Conservation (phyloP, 2,113 vertebrate genomes). For the Pelmatolapia mariae region DNA sequence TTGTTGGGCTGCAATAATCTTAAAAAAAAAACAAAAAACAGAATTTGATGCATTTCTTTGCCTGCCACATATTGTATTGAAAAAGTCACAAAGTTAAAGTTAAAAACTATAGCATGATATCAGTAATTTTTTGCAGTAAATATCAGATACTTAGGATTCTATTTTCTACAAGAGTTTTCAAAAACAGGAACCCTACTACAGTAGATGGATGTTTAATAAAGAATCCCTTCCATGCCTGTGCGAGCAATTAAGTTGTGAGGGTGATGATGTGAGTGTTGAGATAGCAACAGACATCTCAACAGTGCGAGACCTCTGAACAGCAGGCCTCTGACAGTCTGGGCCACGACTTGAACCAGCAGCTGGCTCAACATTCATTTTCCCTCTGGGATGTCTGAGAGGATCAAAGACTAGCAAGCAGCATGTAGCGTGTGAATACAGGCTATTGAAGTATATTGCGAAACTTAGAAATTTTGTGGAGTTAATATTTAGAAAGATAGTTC, state of each 20-base stretch:
- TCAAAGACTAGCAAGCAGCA: neutral
- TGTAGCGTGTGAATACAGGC: constrained; percentile 18
- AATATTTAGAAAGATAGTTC: neutral
- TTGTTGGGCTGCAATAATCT: neutral
- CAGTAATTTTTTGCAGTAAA: neutral
- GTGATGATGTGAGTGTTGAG: constrained; percentile 33
- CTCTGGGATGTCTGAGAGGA: neutral
- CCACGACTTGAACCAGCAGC: constrained; percentile 37
- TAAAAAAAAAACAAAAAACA: neutral
- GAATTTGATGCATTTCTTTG: neutral
- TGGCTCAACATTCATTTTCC: constrained; percentile 28
- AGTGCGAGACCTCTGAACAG: constrained; percentile 27
- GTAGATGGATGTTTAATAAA: neutral
- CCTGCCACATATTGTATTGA: neutral
- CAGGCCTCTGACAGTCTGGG: constrained; percentile 26
- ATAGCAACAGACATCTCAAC: constrained; percentile 8
- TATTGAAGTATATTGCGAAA: neutral
- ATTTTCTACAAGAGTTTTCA: neutral
- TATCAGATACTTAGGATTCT: neutral
- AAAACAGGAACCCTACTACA: neutral
- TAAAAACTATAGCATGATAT: neutral
- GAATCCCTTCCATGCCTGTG: neutral
- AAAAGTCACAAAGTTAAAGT: neutral
- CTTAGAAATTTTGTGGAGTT: neutral
- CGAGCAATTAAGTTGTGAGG: neutral